Evolutionary conservation across 2,888 invertebrate species (phyloP), one percentile per base, ranked within the genome.

Genomic region (Diarsia dahlii): DNA sequence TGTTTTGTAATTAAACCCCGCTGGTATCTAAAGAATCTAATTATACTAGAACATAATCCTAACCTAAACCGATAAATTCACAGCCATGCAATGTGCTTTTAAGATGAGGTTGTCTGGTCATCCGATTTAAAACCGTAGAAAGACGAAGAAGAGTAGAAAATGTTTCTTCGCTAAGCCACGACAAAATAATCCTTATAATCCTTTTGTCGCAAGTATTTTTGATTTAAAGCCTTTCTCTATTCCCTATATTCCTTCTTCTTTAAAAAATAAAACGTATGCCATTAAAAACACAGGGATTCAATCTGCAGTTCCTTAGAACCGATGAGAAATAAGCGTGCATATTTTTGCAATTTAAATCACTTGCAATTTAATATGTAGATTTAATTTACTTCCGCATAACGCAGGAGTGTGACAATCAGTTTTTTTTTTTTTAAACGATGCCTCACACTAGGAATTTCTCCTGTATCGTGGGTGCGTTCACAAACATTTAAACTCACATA

Each of bases 371-470:
- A n/a, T n/a, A n/a, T n/a, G n/a, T 73, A 64, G 34, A 56, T 73
- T 73, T 77, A 54, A 81, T 86, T 84, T 82, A 71, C 69, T 76
- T 82, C 76, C 67, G 39, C 69, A 69, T 46, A 66, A 20, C 18
- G 52, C 74, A 76, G 66, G 34, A 60, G 45, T 56, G 74, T 65
- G 58, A 72, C 74, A 83, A 63, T 81, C 50, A 56, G 70, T n/a
- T n/a, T n/a, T n/a, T n/a, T n/a, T n/a, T n/a, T n/a, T n/a, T n/a
- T n/a, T n/a, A n/a, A n/a, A n/a, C n/a, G n/a, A n/a, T n/a, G n/a
- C n/a, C n/a, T n/a, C n/a, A n/a, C n/a, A n/a, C n/a, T n/a, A n/a
- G n/a, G n/a, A n/a, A n/a, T n/a, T n/a, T n/a, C n/a, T n/a, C n/a
- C n/a, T n/a, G n/a, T n/a, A n/a, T n/a, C n/a, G n/a, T n/a, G n/a